Evolutionary conservation across 2,797 vertebrate genomes (phyloP).

Genomic region (Trachurus trachurus): DNA sequence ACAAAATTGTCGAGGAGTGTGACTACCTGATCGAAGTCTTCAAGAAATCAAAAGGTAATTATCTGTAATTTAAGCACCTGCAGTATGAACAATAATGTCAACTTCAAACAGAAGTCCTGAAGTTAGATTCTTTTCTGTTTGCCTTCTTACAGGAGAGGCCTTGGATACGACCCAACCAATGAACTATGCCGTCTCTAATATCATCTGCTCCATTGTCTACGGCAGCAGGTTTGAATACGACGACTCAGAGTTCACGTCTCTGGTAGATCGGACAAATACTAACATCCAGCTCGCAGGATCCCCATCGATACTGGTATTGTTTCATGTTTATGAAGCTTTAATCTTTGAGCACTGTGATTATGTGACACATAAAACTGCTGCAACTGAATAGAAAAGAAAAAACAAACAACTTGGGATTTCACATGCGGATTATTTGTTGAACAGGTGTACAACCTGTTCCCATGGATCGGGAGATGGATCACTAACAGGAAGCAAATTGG

Average conservation of each 20-base stretch:
- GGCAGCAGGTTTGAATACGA: slow-evolving; percentile 63
- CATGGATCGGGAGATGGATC: slow-evolving; percentile 6
- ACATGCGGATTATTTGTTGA: no score
- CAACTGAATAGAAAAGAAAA: background rate
- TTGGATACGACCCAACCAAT: slow-evolving; percentile 32
- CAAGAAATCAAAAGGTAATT: slow-evolving; percentile 31
- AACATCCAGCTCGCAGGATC: background rate
- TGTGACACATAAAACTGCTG: background rate
- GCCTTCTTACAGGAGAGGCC: slow-evolving; percentile 34
- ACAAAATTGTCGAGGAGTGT: slow-evolving; percentile 67
- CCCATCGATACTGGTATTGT: slow-evolving; percentile 32
- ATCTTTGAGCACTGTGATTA: background rate
- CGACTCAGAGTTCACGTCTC: slow-evolving; percentile 38
- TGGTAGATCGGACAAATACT: slow-evolving; percentile 25
- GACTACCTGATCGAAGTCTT: slow-evolving; percentile 20
- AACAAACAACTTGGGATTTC: no score
- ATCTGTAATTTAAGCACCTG: background rate
- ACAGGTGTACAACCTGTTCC: slow-evolving; percentile 52
- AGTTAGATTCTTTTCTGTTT: background rate
- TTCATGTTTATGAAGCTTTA: fast-evolving
- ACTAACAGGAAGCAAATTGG: fast-evolving
- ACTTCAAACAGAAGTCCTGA: no score
- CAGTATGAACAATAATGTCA: no score
- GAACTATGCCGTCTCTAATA: slow-evolving; percentile 44
- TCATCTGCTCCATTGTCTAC: slow-evolving; percentile 64